phyloP scores from a whole-genome alignment of 2,797 vertebrate genomes.

The Phoebastria nigripes region DNA sequence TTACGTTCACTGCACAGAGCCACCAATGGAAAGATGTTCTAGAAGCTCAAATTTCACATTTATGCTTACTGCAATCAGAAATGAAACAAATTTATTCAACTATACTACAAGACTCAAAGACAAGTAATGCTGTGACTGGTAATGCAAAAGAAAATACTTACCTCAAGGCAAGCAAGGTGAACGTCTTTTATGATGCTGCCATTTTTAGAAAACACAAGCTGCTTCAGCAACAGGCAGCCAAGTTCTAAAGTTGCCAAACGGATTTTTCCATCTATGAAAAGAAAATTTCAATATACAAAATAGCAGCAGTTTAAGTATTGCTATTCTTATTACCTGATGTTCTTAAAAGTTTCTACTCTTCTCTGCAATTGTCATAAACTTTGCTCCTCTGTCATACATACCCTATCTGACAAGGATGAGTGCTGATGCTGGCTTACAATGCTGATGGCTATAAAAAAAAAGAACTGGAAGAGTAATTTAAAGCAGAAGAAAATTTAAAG shows the following conservation, averaged over 20 bases:
- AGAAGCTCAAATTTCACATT: not conserved
- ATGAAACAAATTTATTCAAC: not conserved
- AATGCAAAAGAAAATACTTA: conserved; percentile 53
- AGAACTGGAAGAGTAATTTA: not conserved
- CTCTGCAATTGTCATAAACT: not conserved
- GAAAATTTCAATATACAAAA: not conserved
- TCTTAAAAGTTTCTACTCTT: not conserved
- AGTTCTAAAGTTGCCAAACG: conserved; percentile 93
- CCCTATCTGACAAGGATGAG: not conserved
- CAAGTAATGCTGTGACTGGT: not conserved
- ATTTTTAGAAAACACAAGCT: conserved; percentile 84
- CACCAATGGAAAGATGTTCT: not conserved
- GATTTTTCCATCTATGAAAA: conserved; percentile 86
- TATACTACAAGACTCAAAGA: not conserved
- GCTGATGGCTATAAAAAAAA: not conserved
- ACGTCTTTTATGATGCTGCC: conserved; percentile 92
- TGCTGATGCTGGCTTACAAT: not conserved
- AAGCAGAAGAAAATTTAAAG: not conserved
- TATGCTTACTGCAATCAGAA: not conserved
- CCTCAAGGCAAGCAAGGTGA: conserved; percentile 95
- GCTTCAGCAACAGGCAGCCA: conserved; percentile 91
- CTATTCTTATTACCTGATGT: not conserved
- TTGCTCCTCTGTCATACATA: not conserved
- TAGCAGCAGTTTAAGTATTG: not conserved
- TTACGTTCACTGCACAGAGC: not conserved